A percentile compares a stretch with the other conserved stretches of the same genome.
phyloP scores from a whole-genome alignment of 2,113 vertebrate species.

The Cryptomyrus ogoouensis region DNA sequence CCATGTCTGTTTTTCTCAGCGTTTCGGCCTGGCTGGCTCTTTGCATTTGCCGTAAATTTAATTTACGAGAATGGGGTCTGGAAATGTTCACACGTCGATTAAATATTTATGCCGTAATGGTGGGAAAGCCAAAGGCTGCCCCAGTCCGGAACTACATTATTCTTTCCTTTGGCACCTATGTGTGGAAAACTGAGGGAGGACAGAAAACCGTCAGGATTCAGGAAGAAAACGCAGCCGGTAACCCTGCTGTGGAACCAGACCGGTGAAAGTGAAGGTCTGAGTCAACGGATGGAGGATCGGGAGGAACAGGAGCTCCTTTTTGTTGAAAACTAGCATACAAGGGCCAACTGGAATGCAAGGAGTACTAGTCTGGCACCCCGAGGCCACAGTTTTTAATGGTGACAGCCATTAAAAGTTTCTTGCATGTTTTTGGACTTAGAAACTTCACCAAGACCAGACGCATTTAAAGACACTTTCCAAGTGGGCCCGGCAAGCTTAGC shows the following conservation, averaged over 20 bases:
- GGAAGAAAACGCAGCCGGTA: neutral
- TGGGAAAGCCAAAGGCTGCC: neutral
- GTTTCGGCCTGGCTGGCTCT: neutral
- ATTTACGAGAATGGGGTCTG: neutral
- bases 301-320: neutral
- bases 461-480: neutral
- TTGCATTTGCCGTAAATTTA: neutral
- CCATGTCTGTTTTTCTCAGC: neutral
- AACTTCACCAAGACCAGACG: neutral
- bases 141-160: neutral
- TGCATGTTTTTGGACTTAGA: neutral
- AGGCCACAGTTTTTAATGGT: neutral
- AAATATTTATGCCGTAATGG: constrained; percentile 25
- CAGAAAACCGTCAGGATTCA: neutral
- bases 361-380: neutral
- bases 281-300: neutral
- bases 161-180: neutral
- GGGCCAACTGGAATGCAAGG: neutral
- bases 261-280: neutral
- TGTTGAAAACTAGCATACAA: neutral
- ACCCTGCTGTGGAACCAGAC: neutral
- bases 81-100: neutral
- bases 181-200: neutral
- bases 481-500: neutral
- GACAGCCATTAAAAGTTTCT: neutral